Conservation (phyloP, 2,888 invertebrate genomes). For the Clusia tigrina region DNA sequence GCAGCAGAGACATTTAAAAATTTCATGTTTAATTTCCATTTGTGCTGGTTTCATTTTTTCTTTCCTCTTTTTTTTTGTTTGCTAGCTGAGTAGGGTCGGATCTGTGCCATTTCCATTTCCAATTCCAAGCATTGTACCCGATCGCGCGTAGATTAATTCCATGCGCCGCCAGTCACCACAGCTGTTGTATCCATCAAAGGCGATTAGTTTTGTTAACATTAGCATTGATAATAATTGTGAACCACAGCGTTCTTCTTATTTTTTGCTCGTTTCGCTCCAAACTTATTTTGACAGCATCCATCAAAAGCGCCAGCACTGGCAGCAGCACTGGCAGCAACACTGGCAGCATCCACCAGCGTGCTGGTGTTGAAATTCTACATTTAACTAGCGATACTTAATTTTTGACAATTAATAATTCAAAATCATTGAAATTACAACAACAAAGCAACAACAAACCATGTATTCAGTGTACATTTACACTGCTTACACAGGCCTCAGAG, state of each 20-base stretch:
- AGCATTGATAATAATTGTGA: conserved; percentile 1
- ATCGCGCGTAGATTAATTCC: no score
- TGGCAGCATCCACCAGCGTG: no score
- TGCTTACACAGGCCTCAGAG: not conserved
- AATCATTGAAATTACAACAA: no score
- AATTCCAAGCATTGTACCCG: no score
- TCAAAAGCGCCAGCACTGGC: conserved; percentile 38
- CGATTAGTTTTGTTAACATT: conserved; percentile 54
- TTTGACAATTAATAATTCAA: no score
- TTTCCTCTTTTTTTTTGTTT: no score
- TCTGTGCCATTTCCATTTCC: no score
- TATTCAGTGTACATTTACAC: no score
- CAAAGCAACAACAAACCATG: not conserved
- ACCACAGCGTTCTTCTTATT: conserved; percentile 20
- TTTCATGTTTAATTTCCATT: not conserved
- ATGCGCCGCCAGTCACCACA: not conserved
- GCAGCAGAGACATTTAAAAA: not conserved
- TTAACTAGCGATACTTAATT: not conserved
- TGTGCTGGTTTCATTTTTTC: no score
- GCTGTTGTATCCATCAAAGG: conserved; percentile 53
- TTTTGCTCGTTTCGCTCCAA: conserved; percentile 45
- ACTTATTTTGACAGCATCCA: conserved; percentile 51
- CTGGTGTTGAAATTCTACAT: not conserved
- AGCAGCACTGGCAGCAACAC: not conserved
- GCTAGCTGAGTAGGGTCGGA: no score